phyloP scores from a whole-genome alignment of 2,113 vertebrate genomes.

The Sciurus niger region DNA sequence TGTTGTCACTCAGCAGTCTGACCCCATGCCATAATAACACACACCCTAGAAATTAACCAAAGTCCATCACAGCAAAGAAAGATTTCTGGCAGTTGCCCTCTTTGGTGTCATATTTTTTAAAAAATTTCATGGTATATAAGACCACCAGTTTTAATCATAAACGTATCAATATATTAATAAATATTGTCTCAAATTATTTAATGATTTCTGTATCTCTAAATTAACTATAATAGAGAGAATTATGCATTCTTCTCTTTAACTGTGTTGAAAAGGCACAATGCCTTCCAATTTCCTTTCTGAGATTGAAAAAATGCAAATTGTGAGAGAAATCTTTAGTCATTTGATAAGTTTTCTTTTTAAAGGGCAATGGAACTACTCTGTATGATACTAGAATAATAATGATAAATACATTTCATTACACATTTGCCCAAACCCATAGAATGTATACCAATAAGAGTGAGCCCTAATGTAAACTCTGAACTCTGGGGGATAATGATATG shows the following conservation, averaged over 20 bases:
- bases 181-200: neutral
- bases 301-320: neutral
- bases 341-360: constrained; percentile 10
- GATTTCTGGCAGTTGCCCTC: neutral
- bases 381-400: neutral
- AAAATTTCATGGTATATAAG: neutral
- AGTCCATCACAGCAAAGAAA: neutral
- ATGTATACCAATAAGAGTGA: neutral
- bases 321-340: neutral
- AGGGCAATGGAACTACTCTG: neutral
- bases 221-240: neutral
- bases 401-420: neutral
- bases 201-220: constrained; percentile 8
- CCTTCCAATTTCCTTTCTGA: neutral
- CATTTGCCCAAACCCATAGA: neutral
- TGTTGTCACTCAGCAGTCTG: too few relatives aligned
- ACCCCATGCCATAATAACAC: neutral
- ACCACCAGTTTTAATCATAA: neutral
- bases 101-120: neutral
- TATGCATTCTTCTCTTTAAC: neutral
- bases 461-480: neutral
- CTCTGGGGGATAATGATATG: neutral
- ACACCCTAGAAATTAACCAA: neutral
- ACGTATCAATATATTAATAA: neutral
- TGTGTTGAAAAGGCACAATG: neutral